Percentiles rank a stretch among this genome's conserved stretches.
Evolutionary conservation across 2,888 invertebrate species (phyloP).

Genomic region (Epirrhoe tristata): DNA sequence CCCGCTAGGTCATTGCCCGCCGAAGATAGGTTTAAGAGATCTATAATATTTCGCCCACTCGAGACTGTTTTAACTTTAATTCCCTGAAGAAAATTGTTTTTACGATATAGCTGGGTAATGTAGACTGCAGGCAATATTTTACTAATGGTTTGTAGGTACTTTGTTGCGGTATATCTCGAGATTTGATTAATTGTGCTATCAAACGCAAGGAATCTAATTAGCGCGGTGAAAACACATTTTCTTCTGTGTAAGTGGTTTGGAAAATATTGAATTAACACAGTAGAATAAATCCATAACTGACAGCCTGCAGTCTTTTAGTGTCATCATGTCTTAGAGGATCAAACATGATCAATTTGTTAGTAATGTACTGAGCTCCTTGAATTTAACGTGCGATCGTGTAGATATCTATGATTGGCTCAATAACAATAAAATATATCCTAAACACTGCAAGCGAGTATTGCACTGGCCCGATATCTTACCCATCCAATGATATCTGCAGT

Average conservation of each 20-base stretch:
- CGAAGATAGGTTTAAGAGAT: conserved; percentile 35
- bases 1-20: conserved; percentile 24
- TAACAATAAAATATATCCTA: conserved; percentile 9
- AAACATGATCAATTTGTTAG: background rate
- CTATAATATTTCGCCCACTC: conserved; percentile 39
- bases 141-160: conserved; percentile 16
- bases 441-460: conserved; percentile 31
- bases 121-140: conserved; percentile 20
- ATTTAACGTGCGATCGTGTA: background rate
- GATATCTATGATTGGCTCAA: background rate
- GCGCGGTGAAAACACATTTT: conserved; percentile 27
- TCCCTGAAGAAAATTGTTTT: conserved; percentile 45
- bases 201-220: conserved; percentile 38
- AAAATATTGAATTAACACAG: background rate
- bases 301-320: background rate
- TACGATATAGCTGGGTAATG: conserved; percentile 30
- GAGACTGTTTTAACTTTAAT: conserved; percentile 42
- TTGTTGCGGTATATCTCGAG: conserved; percentile 28
- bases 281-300: background rate
- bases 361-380: background rate
- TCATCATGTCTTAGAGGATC: background rate
- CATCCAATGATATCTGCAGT: conserved; percentile 46
- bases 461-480: conserved; percentile 38
- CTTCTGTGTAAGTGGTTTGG: background rate
- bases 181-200: conserved; percentile 36